Percentiles rank a stretch among this genome's conserved stretches.
Conservation (phyloP, 2,888 invertebrate species). For the Prenolepis imparis region DNA sequence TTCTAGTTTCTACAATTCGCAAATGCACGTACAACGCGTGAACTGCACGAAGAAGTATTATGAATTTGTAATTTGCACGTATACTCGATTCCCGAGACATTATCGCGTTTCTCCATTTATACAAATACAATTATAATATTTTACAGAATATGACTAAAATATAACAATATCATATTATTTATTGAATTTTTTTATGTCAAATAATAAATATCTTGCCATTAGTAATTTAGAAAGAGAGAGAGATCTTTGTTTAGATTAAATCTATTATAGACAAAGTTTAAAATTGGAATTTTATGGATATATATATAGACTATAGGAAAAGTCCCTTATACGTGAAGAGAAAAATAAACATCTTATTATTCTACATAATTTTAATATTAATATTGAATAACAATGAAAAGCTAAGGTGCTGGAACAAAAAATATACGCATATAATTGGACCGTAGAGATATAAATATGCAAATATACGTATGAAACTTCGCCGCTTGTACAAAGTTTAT, state of each 20-base stretch:
- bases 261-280: neutral
- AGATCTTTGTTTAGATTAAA: neutral
- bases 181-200: neutral
- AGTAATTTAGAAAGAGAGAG: neutral
- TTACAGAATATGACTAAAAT: neutral
- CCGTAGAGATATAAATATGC: too few species aligned
- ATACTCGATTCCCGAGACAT: slow-evolving; percentile 4
- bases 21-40: slow-evolving; percentile 1
- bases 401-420: too few species aligned
- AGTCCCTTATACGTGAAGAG: too few species aligned
- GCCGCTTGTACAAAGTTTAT: neutral
- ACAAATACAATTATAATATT: neutral
- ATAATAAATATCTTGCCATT: neutral
- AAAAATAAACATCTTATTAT: too few species aligned
- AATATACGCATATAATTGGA: too few species aligned
- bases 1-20: slow-evolving; percentile 2
- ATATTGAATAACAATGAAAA: too few species aligned
- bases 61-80: neutral
- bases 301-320: too few species aligned
- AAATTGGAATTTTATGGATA: neutral
- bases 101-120: neutral
- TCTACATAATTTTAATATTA: too few species aligned
- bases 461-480: neutral
- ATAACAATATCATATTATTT: neutral
- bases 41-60: neutral